Base-by-base conservation (phyloP, 2,797 vertebrate species). In the Taenioides sp. region DNA sequence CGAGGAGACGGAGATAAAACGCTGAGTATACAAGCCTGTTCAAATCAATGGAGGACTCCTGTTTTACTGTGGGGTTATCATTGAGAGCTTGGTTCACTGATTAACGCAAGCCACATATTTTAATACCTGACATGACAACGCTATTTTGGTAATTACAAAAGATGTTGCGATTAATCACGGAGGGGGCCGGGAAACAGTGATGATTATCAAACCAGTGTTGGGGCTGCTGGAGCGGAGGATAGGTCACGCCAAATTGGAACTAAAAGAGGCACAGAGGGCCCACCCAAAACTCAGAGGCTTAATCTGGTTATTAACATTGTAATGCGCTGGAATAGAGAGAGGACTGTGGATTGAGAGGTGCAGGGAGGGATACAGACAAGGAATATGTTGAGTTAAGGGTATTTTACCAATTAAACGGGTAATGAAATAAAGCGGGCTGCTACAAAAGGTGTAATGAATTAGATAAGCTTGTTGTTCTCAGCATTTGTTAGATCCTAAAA, bases 121-220 rank as follows among this genome's bases (percentile, higher is more conserved):
- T 85, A 86, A 88, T 88, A 92, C 92, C 47, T 86, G 89, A 86
- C 84, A 63, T 54, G 70, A 71, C 78, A 75, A 73, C 67, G 76
- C 76, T 84, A 76, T 82, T 89, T 86, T 77, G 82, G 81, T 90
- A 91, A 92, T 92, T 90, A 89, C 80, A 78, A 63, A 84, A 77
- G 84, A 92, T 84, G 87, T 87, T 89, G 82, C 85, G 87, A 88
- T 92, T 91, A 86, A 93, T 93, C 86, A 84, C 77, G 73, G 81
- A 78, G 87, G 71, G 84, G 86, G 80, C 58, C 70, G 67, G 81
- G 77, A 76, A 73, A 75, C 73, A 69, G 14, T 16, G 34, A 76
- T 78, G 82, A 87, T 86, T 82, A 85, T 80, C 79, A 73, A 84
- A 78, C 74, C 67, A 66, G 71, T n/a, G 55, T 72, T 55, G 80